These are phyloP conservation scores for Pachliopta kotzebuea DNA, from an alignment of 2,888 invertebrate species.

Conservation along the genomic window DNA sequence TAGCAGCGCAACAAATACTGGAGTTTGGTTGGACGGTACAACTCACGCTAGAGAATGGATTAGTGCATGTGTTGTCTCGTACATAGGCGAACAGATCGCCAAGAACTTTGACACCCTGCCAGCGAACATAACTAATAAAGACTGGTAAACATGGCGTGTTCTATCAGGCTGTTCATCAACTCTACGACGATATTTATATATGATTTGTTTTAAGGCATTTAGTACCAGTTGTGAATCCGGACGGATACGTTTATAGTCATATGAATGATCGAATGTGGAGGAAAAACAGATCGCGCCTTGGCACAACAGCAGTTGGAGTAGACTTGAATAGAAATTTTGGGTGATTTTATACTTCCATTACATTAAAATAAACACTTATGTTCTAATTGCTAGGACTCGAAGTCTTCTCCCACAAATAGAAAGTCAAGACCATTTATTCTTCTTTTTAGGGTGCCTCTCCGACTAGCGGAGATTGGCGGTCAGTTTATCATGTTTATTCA, in stretches of 20 bases:
- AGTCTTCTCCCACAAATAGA: too few relatives aligned
- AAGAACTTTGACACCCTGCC: slow-evolving; percentile 84
- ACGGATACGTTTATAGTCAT: slow-evolving; percentile 92
- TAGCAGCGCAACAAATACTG: slow-evolving; percentile 83
- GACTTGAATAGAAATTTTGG: slow-evolving; percentile 94
- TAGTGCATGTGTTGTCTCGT: slow-evolving; percentile 88
- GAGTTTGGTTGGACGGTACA: slow-evolving; percentile 89
- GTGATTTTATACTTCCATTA: slow-evolving; percentile 38
- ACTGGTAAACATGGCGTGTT: slow-evolving; percentile 81
- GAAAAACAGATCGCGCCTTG: slow-evolving; percentile 82
- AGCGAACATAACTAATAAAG: slow-evolving; percentile 86
- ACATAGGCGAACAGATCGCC: slow-evolving; percentile 86
- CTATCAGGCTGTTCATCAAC: slow-evolving; percentile 12
- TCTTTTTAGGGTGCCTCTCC: too few relatives aligned
- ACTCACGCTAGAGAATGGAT: slow-evolving; percentile 97
- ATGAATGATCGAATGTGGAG: slow-evolving; percentile 90
- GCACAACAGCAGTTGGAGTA: slow-evolving; percentile 82
- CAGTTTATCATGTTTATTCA: too few relatives aligned
- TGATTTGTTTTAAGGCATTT: slow-evolving; percentile 78
- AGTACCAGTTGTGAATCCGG: slow-evolving; percentile 88
- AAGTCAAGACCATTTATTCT: too few relatives aligned
- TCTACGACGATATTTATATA: not conserved
- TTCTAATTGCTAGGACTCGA: too few relatives aligned
- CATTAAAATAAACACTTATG: not conserved
- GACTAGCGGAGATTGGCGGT: too few relatives aligned